phyloP scores from a whole-genome alignment of 2,888 invertebrate species.

The Drosophila falleni region DNA sequence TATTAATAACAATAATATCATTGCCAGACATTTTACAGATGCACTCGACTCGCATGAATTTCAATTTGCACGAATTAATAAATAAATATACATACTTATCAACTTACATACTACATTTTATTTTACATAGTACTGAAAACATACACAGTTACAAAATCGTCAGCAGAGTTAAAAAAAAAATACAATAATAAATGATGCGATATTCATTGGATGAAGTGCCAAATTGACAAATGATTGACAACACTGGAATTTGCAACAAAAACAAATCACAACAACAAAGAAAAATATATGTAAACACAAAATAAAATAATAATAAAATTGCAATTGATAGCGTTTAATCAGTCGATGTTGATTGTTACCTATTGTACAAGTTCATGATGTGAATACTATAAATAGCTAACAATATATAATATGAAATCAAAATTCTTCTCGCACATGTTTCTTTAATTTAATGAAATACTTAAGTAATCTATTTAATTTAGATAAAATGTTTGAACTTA shows the following conservation, averaged over 20 bases:
- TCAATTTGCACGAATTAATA: conserved; percentile 68
- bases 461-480: conserved; percentile 29
- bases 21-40: conserved; percentile 64
- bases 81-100: conserved; percentile 27
- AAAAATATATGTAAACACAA: conserved; percentile 1
- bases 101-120: neutral
- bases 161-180: conserved; percentile 20
- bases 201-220: conserved; percentile 68
- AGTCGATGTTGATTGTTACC: conserved; percentile 22
- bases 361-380: conserved; percentile 16
- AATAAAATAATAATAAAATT: conserved; percentile 6
- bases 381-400: conserved; percentile 17
- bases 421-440: neutral
- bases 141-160: conserved; percentile 27
- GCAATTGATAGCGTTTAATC: conserved; percentile 27
- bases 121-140: conserved; percentile 11
- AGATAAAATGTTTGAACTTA: neutral
- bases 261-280: conserved; percentile 21
- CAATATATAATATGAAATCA: neutral
- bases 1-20: conserved; percentile 66
- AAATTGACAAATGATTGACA: conserved; percentile 80
- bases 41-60: conserved; percentile 64
- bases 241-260: conserved; percentile 44
- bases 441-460: conserved; percentile 1
- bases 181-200: conserved; percentile 22